Evolutionary conservation across 2,797 vertebrate genomes (phyloP), one percentile per base, ranked within the genome.

Genomic region (Peromyscus melanophrys): DNA sequence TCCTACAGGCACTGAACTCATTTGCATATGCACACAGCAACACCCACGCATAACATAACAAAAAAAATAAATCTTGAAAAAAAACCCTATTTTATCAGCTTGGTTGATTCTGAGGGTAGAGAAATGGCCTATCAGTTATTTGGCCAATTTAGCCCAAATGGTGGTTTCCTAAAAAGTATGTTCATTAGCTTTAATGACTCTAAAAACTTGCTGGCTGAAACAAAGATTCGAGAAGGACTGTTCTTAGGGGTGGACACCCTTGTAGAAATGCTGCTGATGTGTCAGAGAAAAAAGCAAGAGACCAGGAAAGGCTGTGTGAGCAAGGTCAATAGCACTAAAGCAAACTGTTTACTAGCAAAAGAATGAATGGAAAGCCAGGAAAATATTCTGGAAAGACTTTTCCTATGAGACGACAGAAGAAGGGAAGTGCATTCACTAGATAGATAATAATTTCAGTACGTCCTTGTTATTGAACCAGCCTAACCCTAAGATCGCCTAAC

Each of bases 321-420:
- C 57, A 95, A 96, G 14, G n/a, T 63, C 69, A 89, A 31, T 16
- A 65, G 4, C 31, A 69, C 77, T 75, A 63, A 95, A 94, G 82
- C 2, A 81, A 92, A 65, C 7, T 73, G 59, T 81, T 76, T 87
- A 85, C 49, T 81, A 86, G 17, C 10, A 83, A 75, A 92, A 85
- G 82, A 55, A 31, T 10, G 77, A 84, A 57, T 52, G 49, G 84
- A 85, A 59, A 95, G 73, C 55, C 78, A 94, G 23, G 86, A 94
- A 97, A 90, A 65, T 65, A 75, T 81, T 27, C 55, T 71, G n/a
- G 59, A 92, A 92, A 80, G 78, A n/a, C 31, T 19, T 82, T 94
- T 95, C n/a, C 23, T 78, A 4, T 31, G 34, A 89, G 43, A 43
- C 4, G 7, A 29, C 43, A 31, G 69, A 92, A 81, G 27, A 87